Evolutionary conservation across 2,113 vertebrate species (phyloP).

Genomic region (Natator depressus): DNA sequence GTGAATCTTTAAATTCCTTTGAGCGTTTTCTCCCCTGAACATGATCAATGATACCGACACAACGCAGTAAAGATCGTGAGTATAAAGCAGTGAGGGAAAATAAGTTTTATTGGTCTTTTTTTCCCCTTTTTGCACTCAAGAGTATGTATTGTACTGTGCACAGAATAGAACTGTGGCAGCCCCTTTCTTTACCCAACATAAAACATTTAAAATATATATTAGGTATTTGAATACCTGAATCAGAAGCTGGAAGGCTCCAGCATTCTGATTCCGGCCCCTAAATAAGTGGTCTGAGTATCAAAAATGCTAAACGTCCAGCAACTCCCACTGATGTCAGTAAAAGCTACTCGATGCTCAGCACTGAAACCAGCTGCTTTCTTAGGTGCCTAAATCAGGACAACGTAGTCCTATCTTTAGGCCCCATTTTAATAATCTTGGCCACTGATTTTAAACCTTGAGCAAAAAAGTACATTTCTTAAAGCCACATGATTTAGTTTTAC

Average conservation of each 20-base stretch:
- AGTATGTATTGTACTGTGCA: not conserved
- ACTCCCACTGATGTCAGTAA: not conserved
- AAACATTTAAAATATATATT: not conserved
- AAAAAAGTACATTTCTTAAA: not conserved
- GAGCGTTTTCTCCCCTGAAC: not conserved
- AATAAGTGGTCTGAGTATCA: not conserved
- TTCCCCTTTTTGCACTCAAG: not conserved
- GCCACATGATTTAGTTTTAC: slow-evolving; percentile 12
- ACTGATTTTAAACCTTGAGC: not conserved
- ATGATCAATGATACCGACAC: not conserved
- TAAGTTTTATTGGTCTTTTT: not conserved
- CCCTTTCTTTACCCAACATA: not conserved
- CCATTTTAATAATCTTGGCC: not conserved
- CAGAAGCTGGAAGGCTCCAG: not conserved
- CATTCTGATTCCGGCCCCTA: not conserved
- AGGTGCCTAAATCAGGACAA: not conserved
- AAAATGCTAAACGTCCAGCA: not conserved
- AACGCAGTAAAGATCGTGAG: not conserved
- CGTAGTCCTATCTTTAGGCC: not conserved
- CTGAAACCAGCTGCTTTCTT: not conserved
- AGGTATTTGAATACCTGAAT: not conserved
- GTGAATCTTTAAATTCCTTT: not conserved
- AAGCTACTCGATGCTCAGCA: not conserved
- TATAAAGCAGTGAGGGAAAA: not conserved
- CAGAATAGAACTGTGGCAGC: not conserved